Percentiles rank a stretch among this genome's conserved stretches.
These are phyloP conservation scores for Salminus brasiliensis DNA, from an alignment of 2,113 vertebrate genomes.

Conservation along the genomic window DNA sequence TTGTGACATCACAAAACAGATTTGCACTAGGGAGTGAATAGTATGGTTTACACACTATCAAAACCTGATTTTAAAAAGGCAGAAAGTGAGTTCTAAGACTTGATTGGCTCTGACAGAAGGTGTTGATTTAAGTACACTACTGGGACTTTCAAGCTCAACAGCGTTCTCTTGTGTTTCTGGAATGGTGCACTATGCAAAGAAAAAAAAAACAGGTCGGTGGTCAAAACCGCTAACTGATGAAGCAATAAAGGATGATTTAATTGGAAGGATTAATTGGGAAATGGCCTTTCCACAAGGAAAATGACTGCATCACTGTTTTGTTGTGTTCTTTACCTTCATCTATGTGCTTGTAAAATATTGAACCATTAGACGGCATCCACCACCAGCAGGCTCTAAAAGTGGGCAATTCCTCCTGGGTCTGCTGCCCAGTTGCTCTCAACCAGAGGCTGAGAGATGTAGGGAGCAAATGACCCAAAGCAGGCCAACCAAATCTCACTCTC, in stretches of 20 bases:
- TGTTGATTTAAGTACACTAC: neutral
- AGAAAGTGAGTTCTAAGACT: neutral
- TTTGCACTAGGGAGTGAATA: too few species aligned
- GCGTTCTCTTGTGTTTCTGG: neutral
- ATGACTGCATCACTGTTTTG: slow-evolving; percentile 54
- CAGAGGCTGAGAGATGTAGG: slow-evolving; percentile 56
- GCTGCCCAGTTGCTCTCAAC: slow-evolving; percentile 57
- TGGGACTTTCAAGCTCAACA: too few species aligned
- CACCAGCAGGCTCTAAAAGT: slow-evolving; percentile 28
- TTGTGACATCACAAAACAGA: too few species aligned
- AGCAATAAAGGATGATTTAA: slow-evolving; percentile 17
- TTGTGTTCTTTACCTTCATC: slow-evolving; percentile 31
- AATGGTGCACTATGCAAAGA: neutral
- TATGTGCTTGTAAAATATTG: slow-evolving; percentile 41
- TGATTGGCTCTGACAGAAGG: neutral
- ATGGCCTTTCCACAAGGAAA: too few species aligned
- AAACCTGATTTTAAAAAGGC: too few species aligned
- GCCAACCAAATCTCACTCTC: slow-evolving; percentile 56
- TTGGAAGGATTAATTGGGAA: slow-evolving; percentile 59
- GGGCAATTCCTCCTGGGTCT: slow-evolving; percentile 58
- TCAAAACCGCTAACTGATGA: slow-evolving; percentile 3
- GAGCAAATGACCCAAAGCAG: slow-evolving; percentile 74
- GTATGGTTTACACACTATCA: too few species aligned
- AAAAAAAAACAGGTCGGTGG: neutral
- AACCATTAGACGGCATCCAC: slow-evolving; percentile 10